phyloP scores from a whole-genome alignment of 1,140 invertebrate species.

The Bombus confusus region DNA sequence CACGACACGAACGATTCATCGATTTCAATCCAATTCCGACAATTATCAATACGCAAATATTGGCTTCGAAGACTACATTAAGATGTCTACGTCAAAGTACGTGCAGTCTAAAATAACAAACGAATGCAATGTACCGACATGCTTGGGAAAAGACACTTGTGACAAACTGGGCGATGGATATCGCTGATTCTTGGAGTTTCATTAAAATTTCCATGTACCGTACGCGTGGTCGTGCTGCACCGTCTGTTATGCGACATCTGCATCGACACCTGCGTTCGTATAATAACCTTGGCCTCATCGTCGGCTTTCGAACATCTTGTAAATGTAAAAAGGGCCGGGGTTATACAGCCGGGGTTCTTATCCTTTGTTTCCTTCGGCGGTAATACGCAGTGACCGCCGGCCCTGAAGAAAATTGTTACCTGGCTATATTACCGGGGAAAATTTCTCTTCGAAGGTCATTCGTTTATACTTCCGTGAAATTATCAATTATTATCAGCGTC shows the following conservation, averaged over 20 bases:
- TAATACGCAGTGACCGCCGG: not conserved
- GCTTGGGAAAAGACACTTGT: not conserved
- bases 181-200: slow-evolving; percentile 18
- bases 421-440: too few relatives aligned
- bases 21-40: not conserved
- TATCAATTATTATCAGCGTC: too few relatives aligned
- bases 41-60: slow-evolving; percentile 6
- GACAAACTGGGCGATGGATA: slow-evolving; percentile 10
- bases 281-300: slow-evolving; percentile 51
- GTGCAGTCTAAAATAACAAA: not conserved
- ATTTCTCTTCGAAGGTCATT: too few relatives aligned
- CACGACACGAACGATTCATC: not conserved
- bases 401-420: not conserved
- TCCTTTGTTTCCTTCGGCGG: slow-evolving; percentile 41
- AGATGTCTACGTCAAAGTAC: not conserved
- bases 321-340: slow-evolving; percentile 23
- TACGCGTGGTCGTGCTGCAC: slow-evolving; percentile 27
- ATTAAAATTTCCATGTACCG: slow-evolving; percentile 61
- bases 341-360: not conserved
- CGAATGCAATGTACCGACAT: not conserved
- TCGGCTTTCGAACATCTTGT: slow-evolving; percentile 62
- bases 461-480: too few relatives aligned
- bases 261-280: slow-evolving; percentile 71
- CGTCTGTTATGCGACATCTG: slow-evolving; percentile 70
- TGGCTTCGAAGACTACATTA: not conserved